Conservation (phyloP, 1,140 invertebrate species). For the Thaumetopoea pityocampa region DNA sequence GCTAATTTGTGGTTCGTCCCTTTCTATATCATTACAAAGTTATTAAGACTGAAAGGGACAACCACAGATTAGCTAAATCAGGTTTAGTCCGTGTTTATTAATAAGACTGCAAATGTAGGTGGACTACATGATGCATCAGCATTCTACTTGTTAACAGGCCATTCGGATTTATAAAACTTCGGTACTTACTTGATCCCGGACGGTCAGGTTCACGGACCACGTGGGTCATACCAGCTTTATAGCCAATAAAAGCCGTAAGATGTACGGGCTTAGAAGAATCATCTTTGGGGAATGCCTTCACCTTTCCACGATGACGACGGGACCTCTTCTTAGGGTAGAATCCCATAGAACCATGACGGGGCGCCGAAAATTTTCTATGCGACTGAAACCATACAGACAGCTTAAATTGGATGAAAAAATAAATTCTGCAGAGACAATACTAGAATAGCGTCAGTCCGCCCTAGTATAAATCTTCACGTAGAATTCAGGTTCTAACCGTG, state of each 20-base stretch:
- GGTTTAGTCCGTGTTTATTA: too few relatives aligned
- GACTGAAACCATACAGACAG: slow-evolving; percentile 83
- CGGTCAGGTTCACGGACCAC: slow-evolving; percentile 99
- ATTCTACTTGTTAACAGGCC: too few relatives aligned
- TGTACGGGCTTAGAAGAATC: slow-evolving; percentile 97
- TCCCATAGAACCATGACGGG: slow-evolving; percentile 99
- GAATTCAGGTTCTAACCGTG: slow-evolving; percentile 73
- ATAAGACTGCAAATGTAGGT: too few relatives aligned
- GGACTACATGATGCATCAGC: too few relatives aligned
- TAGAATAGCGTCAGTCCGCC: slow-evolving; percentile 61
- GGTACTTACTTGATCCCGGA: slow-evolving; percentile 98
- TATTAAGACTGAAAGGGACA: too few relatives aligned
- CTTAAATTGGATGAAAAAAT: background rate
- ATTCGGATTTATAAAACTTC: too few relatives aligned
- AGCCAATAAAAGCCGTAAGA: slow-evolving; percentile 97
- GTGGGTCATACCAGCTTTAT: slow-evolving; percentile 99
- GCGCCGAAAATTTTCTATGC: slow-evolving; percentile 99
- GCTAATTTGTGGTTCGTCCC: too few relatives aligned
- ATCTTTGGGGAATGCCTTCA: slow-evolving; percentile 99
- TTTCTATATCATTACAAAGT: too few relatives aligned
- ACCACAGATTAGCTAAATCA: too few relatives aligned
- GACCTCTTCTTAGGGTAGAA: slow-evolving; percentile 99
- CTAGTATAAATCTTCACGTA: slow-evolving; percentile 68
- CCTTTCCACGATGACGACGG: slow-evolving; percentile 96
- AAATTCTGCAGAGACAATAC: too few relatives aligned